Percentiles rank a stretch among this genome's conserved stretches.
phyloP scores from a whole-genome alignment of 2,797 vertebrate species.

The Eutrigla gurnardus region DNA sequence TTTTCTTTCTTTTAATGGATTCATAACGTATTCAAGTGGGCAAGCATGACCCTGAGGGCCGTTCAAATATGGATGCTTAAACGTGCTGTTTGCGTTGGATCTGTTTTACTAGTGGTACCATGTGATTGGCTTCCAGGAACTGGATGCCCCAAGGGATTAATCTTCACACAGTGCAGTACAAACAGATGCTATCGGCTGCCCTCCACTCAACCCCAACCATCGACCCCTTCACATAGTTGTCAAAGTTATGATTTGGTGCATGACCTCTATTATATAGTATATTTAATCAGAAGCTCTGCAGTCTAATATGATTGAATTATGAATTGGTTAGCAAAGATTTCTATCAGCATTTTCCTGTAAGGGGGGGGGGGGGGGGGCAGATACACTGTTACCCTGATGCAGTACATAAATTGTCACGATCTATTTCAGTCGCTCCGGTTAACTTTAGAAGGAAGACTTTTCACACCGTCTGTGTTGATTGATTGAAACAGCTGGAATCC shows the following conservation, averaged over 20 bases:
- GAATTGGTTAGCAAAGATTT: background rate
- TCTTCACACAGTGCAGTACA: constrained; percentile 37
- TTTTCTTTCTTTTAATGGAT: background rate
- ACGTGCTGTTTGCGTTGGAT: constrained; percentile 54
- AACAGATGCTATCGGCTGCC: constrained; percentile 39
- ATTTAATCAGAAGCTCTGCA: background rate
- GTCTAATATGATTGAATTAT: constrained; percentile 5
- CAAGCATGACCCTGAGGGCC: constrained; percentile 1
- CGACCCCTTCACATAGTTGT: constrained; percentile 24
- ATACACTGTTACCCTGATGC: background rate
- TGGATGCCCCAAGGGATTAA: constrained; percentile 43
- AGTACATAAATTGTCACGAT: constrained; percentile 13
- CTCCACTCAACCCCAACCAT: constrained; percentile 13
- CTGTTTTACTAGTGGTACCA: constrained; percentile 42
- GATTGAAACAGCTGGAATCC: constrained; percentile 23
- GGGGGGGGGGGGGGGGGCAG: background rate
- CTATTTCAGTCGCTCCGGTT: constrained; percentile 23
- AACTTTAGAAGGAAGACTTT: constrained; percentile 40
- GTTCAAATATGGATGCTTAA: constrained; percentile 18
- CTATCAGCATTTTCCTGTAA: constrained; percentile 12
- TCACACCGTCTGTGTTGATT: constrained; percentile 24
- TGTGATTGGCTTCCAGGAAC: constrained; percentile 53
- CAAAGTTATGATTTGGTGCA: background rate
- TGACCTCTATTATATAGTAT: background rate
- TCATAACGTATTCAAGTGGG: background rate